Evolutionary conservation across 2,888 invertebrate genomes (phyloP).

Genomic region (Dinocampus coccinellae): DNA sequence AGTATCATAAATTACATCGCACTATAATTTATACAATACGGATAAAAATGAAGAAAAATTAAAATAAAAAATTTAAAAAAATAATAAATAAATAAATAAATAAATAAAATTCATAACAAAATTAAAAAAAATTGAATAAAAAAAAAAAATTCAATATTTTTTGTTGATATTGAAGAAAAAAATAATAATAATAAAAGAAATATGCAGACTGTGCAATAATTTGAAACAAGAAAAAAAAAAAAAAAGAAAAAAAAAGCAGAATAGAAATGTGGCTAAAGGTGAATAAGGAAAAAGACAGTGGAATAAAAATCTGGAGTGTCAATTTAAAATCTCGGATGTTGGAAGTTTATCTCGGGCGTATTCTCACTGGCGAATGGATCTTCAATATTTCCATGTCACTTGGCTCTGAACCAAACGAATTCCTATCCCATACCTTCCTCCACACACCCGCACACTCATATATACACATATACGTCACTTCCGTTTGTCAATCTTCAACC

Average conservation of each 20-base stretch:
- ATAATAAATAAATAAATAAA: too few relatives aligned
- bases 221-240: too few relatives aligned
- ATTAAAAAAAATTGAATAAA: too few relatives aligned
- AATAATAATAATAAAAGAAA: too few relatives aligned
- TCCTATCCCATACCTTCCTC: not conserved
- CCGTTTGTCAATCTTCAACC: constrained; percentile 10
- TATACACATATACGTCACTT: not conserved
- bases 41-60: not conserved
- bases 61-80: too few relatives aligned
- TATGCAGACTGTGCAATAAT: not conserved
- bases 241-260: not conserved
- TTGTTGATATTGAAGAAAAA: not conserved
- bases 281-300: constrained; percentile 6
- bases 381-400: constrained; percentile 44
- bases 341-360: constrained; percentile 28
- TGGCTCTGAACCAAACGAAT: constrained; percentile 23
- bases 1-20: not conserved
- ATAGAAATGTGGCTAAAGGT: not conserved
- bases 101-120: too few relatives aligned
- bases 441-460: not conserved
- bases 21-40: not conserved
- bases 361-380: constrained; percentile 33
- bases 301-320: constrained; percentile 28
- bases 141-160: not conserved
- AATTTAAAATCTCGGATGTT: constrained; percentile 35